Evolutionary conservation across 2,113 vertebrate genomes (phyloP).

Genomic region (Actenoides hombroni): DNA sequence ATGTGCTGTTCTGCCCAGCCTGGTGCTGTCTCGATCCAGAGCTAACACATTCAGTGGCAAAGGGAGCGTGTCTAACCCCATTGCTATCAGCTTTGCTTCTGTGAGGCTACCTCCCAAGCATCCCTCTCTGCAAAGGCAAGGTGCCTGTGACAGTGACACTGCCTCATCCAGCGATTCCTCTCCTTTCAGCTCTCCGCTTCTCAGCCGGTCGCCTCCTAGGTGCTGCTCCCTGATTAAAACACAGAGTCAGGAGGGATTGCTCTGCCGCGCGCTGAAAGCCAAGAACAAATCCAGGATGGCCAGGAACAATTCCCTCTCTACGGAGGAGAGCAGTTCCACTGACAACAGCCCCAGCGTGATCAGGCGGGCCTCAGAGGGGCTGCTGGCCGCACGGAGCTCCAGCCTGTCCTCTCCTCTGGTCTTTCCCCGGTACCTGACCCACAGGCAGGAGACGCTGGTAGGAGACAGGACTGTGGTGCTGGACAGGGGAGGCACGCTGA

Average conservation of each 20-base stretch:
- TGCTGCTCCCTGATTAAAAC: slow-evolving; percentile 76
- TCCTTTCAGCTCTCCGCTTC: slow-evolving; percentile 78
- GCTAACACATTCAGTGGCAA: slow-evolving; percentile 73
- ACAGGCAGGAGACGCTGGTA: slow-evolving; percentile 75
- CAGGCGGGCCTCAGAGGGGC: slow-evolving; percentile 79
- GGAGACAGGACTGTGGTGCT: slow-evolving; percentile 80
- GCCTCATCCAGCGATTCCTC: slow-evolving; percentile 85
- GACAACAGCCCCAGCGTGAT: slow-evolving; percentile 86
- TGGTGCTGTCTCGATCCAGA: slow-evolving; percentile 73
- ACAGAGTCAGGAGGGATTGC: slow-evolving; percentile 79
- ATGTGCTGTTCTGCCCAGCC: background rate
- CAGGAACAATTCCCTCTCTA: slow-evolving; percentile 86
- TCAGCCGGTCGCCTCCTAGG: slow-evolving; percentile 76
- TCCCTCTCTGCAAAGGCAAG: slow-evolving; percentile 64
- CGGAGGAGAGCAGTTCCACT: slow-evolving; percentile 88
- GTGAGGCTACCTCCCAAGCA: slow-evolving; percentile 71
- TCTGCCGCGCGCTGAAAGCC: slow-evolving; percentile 72
- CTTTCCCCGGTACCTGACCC: slow-evolving; percentile 70
- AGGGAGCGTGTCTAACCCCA: slow-evolving; percentile 65
- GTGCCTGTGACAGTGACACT: slow-evolving; percentile 81
- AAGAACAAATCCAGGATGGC: slow-evolving; percentile 66
- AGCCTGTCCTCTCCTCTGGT: slow-evolving; percentile 30
- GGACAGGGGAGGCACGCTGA: slow-evolving; percentile 77
- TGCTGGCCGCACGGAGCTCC: slow-evolving; percentile 18
- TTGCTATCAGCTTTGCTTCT: slow-evolving; percentile 68